Evolutionary conservation across 1,140 invertebrate species (phyloP).

Genomic region (Bursaphelenchus mucronatus): DNA sequence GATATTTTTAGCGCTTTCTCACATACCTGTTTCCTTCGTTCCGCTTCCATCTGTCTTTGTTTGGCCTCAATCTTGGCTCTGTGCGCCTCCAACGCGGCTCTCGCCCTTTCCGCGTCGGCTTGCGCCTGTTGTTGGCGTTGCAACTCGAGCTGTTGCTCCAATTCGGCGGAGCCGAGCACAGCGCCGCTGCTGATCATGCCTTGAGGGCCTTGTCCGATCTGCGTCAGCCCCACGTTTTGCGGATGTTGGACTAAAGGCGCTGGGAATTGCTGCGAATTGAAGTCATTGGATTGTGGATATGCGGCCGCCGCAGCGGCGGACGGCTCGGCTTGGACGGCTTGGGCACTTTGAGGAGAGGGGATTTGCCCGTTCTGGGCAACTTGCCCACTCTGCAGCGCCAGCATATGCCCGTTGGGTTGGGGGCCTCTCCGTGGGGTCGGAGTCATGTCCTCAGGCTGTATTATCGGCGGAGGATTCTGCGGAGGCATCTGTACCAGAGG

Average conservation of each 20-base stretch:
- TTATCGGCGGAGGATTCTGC: not conserved
- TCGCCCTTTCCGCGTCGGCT: too few relatives aligned
- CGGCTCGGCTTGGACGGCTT: conserved; percentile 2
- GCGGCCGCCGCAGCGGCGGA: not conserved
- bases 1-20: too few relatives aligned
- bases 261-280: conserved; percentile 1
- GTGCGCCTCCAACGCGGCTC: too few relatives aligned
- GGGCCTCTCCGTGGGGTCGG: not conserved
- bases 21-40: too few relatives aligned
- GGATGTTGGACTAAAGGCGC: not conserved
- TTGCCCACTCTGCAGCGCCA: not conserved
- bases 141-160: not conserved
- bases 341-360: not conserved
- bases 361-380: not conserved
- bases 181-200: not conserved
- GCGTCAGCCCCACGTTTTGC: not conserved
- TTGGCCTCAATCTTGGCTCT: too few relatives aligned
- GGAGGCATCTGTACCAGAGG: not conserved
- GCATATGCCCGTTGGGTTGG: not conserved
- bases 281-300: conserved; percentile 1
- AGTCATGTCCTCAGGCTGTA: not conserved
- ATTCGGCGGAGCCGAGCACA: not conserved
- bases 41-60: too few relatives aligned
- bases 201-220: not conserved
- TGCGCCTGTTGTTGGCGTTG: not conserved